phyloP scores from a whole-genome alignment of 2,113 vertebrate genomes.

The Phylloscopus trochilus region DNA sequence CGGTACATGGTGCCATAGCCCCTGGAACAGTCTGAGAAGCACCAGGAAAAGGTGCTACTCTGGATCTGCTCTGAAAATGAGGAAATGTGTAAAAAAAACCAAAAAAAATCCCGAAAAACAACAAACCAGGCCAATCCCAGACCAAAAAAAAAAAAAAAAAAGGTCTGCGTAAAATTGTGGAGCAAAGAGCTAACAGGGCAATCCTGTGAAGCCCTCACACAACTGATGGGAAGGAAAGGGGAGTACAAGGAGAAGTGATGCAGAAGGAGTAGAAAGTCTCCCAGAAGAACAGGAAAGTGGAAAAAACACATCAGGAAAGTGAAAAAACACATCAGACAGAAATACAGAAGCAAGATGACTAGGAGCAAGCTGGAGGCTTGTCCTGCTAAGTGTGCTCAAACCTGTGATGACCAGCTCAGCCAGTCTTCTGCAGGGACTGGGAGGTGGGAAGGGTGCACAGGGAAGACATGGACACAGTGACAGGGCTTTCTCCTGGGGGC shows the following conservation, averaged over 20 bases:
- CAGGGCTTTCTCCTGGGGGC: not conserved
- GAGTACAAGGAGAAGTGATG: not conserved
- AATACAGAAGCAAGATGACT: not conserved
- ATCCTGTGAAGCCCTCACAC: not conserved
- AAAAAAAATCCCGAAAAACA: not conserved
- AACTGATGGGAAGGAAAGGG: not conserved
- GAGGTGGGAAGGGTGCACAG: not conserved
- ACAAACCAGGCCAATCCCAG: not conserved
- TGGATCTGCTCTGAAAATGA: not conserved
- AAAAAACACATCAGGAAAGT: not conserved
- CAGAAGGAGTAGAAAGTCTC: not conserved
- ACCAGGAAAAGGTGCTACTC: not conserved
- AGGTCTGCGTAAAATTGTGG: not conserved
- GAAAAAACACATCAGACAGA: not conserved
- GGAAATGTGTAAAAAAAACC: not conserved
- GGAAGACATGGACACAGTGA: not conserved
- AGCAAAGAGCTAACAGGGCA: not conserved
- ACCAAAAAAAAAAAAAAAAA: not conserved
- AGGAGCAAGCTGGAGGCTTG: not conserved
- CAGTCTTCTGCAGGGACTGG: not conserved
- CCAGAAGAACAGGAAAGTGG: not conserved
- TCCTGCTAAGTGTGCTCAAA: not conserved
- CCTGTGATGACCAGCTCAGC: not conserved
- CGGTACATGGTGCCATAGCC: not conserved
- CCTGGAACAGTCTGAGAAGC: not conserved